phyloP scores from a whole-genome alignment of 2,797 vertebrate species.

The Anomalospiza imberbis region DNA sequence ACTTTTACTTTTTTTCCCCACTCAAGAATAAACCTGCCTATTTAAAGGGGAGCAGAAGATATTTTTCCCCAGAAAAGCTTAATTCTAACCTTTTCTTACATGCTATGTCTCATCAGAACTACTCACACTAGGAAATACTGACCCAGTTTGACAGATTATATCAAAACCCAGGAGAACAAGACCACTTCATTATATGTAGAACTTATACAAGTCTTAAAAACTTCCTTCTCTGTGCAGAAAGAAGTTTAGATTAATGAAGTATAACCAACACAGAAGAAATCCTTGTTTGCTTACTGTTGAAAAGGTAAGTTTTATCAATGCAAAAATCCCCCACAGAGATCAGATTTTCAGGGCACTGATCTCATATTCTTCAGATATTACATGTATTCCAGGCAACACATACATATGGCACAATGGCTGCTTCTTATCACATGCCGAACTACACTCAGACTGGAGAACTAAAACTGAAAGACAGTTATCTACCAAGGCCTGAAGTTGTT shows the following conservation, averaged over 20 bases:
- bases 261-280: neutral
- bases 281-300: neutral
- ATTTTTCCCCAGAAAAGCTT: neutral
- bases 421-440: neutral
- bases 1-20: accelerated
- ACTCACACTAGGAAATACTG: neutral
- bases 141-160: neutral
- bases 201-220: neutral
- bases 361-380: neutral
- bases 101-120: neutral
- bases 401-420: neutral
- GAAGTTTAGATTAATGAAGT: neutral
- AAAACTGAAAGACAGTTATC: neutral
- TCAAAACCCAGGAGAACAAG: neutral
- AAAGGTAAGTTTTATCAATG: neutral
- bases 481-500: neutral
- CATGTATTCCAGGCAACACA: neutral
- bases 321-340: accelerated
- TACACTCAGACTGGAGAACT: neutral
- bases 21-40: neutral
- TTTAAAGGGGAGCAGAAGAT: neutral
- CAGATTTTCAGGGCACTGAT: neutral
- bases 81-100: neutral
- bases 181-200: neutral
- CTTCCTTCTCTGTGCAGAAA: neutral